phyloP scores from a whole-genome alignment of 37 sponge, comb jelly and placozoan genomes.

The Halisarca cf. caerulea region DNA sequence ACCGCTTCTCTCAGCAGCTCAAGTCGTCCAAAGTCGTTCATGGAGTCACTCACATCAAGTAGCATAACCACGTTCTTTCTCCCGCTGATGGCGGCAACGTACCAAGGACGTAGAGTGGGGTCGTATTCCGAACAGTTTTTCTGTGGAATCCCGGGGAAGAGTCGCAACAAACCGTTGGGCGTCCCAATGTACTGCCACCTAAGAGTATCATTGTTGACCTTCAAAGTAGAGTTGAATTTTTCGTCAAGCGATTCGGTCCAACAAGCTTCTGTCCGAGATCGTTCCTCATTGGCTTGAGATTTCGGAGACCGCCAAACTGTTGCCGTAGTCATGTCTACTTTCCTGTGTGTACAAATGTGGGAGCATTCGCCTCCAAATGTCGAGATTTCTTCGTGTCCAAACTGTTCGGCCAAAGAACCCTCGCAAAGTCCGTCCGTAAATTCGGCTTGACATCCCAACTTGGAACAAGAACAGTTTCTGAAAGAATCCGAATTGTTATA shows the following conservation, averaged over 20 bases:
- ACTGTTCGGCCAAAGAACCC: background rate
- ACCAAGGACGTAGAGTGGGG: conserved; percentile 41
- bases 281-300: background rate
- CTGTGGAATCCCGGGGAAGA: conserved; percentile 1
- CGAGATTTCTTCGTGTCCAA: background rate
- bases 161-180: background rate
- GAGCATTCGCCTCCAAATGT: conserved; percentile 5
- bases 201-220: background rate
- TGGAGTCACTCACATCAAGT: conserved; percentile 28
- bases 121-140: conserved; percentile 10
- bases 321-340: background rate
- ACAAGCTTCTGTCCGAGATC: background rate
- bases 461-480: background rate
- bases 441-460: background rate
- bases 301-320: background rate
- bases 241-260: conserved; percentile 4
- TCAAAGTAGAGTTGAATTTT: background rate
- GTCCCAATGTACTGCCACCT: conserved; percentile 18
- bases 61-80: conserved; percentile 32
- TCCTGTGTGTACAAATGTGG: background rate
- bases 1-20: background rate
- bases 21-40: conserved; percentile 3
- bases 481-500: too few species aligned
- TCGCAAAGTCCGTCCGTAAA: background rate
- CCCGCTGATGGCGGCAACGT: conserved; percentile 40